Base-by-base conservation (phyloP, 2,113 vertebrate genomes). In the Malurus elegans region DNA sequence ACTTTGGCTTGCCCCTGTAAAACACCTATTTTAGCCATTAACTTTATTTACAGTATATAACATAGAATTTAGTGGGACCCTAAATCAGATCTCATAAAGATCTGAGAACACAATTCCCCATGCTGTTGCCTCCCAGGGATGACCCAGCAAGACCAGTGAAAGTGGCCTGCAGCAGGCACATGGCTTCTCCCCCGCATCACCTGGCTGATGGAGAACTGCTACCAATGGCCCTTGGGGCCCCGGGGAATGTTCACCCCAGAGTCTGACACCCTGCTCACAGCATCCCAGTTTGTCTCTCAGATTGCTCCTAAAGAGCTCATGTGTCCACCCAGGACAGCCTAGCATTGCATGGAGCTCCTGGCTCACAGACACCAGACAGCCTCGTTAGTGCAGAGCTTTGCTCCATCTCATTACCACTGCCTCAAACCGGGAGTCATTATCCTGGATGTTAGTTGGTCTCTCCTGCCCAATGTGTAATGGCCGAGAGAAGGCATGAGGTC, bases 181-280 rank as follows among this genome's bases (percentile, higher is more conserved):
- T 1, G 23, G 40, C 47, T 44, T 67, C 47, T 3, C 20, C 3
- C 1, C 26, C 3, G 2, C 36, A 48, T 34, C 0, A 0, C 45
- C 74, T 1, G 4, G 29, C 19, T 1, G 9, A 85, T 9, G 12
- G 42, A 76, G 45, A 70, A 47, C 34, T 2, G 7, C 31, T 66
- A 4, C 45, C 1, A 0, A 5, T 1, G 1, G n/a, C 40, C 18
- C 44, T 23, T 1, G 5, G 67, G 40, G 23, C 3, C 23, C 32
- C 13, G 14, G 20, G 36, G 48, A 34, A 71, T 61, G 16, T 26
- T 58, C 23, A 36, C 21, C 40, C 31, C 28, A 9, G 15, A 7
- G 18, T 8, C 71, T 38, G 50, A 64, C 69, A 76, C n/a, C 29
- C 48, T 90, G 69, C 42, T 47, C 71, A 70, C 17, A 50, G 47